phyloP scores from a whole-genome alignment of 2,888 invertebrate genomes.

The Adelphocoris suturalis region DNA sequence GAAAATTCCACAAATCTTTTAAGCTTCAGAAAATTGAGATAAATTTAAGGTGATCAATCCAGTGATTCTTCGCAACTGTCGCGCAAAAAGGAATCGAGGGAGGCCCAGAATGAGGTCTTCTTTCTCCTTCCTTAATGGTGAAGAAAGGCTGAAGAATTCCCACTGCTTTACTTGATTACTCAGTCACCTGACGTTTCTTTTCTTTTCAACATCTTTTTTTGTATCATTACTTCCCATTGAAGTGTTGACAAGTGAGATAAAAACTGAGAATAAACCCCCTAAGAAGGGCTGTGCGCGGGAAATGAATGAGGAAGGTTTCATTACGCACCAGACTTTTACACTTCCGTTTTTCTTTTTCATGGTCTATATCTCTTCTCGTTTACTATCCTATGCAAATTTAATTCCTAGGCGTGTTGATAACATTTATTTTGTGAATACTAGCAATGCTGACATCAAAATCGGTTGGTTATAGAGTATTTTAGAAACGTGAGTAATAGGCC shows the following conservation, averaged over 20 bases:
- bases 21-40: neutral
- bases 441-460: no score
- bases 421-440: no score
- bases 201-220: neutral
- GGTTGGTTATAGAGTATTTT: no score
- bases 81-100: neutral
- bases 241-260: slow-evolving; percentile 11
- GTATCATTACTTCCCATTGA: slow-evolving; percentile 29
- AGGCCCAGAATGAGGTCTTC: slow-evolving; percentile 36
- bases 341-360: neutral
- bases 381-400: no score
- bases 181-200: neutral
- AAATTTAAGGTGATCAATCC: neutral
- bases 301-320: neutral
- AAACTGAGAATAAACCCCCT: neutral
- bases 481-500: no score
- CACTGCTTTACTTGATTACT: slow-evolving; percentile 36
- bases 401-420: no score
- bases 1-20: neutral
- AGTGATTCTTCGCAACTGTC: neutral
- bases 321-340: neutral
- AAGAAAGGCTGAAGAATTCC: slow-evolving; percentile 9
- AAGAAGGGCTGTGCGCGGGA: neutral
- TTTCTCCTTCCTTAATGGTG: neutral
- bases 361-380: no score